These are phyloP conservation scores for Agriopis marginaria DNA, from an alignment of 2,888 invertebrate genomes.

Conservation along the genomic window DNA sequence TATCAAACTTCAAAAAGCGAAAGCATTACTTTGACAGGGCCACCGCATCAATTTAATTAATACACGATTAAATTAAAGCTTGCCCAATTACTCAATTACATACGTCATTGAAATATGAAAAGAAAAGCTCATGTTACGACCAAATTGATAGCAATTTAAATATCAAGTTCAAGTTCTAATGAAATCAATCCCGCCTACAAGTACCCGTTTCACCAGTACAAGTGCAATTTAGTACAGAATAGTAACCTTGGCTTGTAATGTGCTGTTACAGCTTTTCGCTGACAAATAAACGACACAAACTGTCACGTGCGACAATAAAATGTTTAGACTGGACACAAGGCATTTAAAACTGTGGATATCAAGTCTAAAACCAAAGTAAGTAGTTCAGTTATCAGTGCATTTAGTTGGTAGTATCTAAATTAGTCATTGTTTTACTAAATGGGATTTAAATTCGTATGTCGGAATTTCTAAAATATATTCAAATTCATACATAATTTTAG, in stretches of 20 bases:
- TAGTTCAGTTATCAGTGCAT: too few species aligned
- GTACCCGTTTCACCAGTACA: constrained; percentile 16
- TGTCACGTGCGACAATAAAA: constrained; percentile 44
- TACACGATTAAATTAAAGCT: constrained; percentile 2
- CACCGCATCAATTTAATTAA: too few species aligned
- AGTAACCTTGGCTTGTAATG: constrained; percentile 42
- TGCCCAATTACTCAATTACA: constrained; percentile 20
- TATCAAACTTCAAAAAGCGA: too few species aligned
- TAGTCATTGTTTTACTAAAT: too few species aligned
- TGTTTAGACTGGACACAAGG: background rate
- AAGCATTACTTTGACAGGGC: too few species aligned
- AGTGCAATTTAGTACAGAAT: constrained; percentile 32
- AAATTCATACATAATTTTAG: too few species aligned
- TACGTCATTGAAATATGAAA: constrained; percentile 37
- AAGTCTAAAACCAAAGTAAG: too few species aligned
- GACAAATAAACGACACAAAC: constrained; percentile 40
- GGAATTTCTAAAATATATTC: too few species aligned
- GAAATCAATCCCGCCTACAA: constrained; percentile 22
- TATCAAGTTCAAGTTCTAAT: constrained; percentile 22
- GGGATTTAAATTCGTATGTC: too few species aligned
- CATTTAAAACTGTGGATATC: too few species aligned
- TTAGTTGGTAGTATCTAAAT: too few species aligned
- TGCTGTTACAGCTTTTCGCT: constrained; percentile 35
- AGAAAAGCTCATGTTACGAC: constrained; percentile 27
- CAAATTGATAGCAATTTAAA: constrained; percentile 19